These are phyloP conservation scores for Apodemus agrarius DNA, from an alignment of 2,797 vertebrate species.

Conservation along the genomic window DNA sequence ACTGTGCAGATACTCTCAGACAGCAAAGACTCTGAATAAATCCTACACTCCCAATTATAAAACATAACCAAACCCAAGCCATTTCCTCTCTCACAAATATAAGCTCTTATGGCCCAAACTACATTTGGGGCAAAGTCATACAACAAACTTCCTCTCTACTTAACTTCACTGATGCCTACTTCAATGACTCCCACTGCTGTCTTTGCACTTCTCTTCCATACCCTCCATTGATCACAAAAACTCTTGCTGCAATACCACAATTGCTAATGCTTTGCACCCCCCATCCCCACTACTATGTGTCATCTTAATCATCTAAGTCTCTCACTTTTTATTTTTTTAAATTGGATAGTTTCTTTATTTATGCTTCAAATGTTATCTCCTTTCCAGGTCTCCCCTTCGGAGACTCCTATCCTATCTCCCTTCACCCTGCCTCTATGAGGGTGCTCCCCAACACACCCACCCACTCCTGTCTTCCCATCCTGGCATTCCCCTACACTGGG, in stretches of 20 bases:
- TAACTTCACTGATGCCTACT: not conserved
- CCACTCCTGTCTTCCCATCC: too few relatives aligned
- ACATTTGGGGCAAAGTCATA: too few relatives aligned
- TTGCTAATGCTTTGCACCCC: not conserved
- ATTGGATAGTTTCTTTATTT: too few relatives aligned
- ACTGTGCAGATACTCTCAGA: not conserved
- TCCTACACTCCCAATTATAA: not conserved
- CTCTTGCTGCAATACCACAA: rapidly evolving
- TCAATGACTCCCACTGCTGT: too few relatives aligned
- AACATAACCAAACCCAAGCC: not conserved
- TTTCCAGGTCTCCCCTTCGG: too few relatives aligned
- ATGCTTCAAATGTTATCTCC: too few relatives aligned
- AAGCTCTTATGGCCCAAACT: not conserved
- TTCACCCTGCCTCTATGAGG: too few relatives aligned
- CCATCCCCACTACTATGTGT: too few relatives aligned
- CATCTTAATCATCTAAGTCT: not conserved
- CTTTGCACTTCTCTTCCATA: not conserved
- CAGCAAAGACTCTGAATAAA: not conserved
- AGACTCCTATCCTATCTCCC: too few relatives aligned
- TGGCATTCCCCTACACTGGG: too few relatives aligned
- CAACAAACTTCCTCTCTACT: not conserved
- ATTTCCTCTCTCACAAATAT: not conserved
- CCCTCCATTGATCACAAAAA: rapidly evolving
- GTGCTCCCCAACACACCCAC: too few relatives aligned
- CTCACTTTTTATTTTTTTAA: too few relatives aligned